phyloP scores from a whole-genome alignment of 2,888 invertebrate genomes.

The Spodoptera picta region DNA sequence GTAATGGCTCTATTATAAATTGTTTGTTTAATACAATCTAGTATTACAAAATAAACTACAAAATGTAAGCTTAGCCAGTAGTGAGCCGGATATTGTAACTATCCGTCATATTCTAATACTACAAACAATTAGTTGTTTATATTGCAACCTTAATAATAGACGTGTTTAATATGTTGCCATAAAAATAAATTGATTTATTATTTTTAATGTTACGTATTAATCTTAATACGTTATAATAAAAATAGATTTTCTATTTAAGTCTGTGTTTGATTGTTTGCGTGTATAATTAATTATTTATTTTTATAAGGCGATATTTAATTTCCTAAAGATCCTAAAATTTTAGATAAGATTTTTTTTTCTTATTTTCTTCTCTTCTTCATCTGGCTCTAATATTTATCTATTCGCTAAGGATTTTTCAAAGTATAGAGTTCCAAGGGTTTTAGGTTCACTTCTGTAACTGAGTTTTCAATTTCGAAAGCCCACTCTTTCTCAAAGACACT shows the following conservation, averaged over 20 bases:
- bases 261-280: conserved; percentile 47
- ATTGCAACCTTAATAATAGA: conserved; percentile 26
- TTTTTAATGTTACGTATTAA: conserved; percentile 36
- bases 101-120: conserved; percentile 18
- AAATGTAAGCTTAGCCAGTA: background rate
- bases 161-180: conserved; percentile 39
- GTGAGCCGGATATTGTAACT: conserved; percentile 13
- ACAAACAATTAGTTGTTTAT: conserved; percentile 34
- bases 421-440: too few species aligned
- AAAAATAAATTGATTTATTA: conserved; percentile 59
- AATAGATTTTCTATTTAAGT: conserved; percentile 61
- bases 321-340: too few species aligned
- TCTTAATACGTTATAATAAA: conserved; percentile 14
- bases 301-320: too few species aligned
- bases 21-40: background rate
- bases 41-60: conserved; percentile 5
- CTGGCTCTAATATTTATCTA: too few species aligned
- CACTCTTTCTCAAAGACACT: too few species aligned
- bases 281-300: background rate
- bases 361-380: too few species aligned
- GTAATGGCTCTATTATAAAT: too few species aligned
- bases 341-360: too few species aligned
- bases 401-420: too few species aligned
- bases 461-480: too few species aligned
- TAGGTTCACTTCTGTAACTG: too few species aligned